Base-by-base conservation (phyloP, 2,888 invertebrate species). In the Pegoplata infirma region DNA sequence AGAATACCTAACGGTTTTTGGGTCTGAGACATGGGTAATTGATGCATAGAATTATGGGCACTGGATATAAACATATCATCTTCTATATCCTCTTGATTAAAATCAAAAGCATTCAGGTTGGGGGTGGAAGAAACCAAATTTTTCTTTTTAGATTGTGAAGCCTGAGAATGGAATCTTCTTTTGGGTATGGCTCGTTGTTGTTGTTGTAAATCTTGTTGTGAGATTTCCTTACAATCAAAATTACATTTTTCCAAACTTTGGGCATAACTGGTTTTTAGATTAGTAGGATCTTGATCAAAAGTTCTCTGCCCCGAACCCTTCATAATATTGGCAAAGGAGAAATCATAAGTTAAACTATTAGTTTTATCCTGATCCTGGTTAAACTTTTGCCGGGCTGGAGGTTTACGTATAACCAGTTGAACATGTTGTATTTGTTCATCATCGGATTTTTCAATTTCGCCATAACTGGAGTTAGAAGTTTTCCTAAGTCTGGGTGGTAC, bases 21-120 rank as follows among this genome's bases (percentile, higher is more conserved):
- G 1, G 80, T 80, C 16, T 77, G 82, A 2, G 81, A 23, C 82
- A 86, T 91, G 28, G 87, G 86, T 80, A 91, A 87, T 69, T 89
- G 90, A 81, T 91, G 91, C 83, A 92, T 90, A n/a, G 92, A 92
- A 36, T 92, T 90, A 59, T 93, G 91, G 77, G 92, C 92, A 69
- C 92, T 92, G 1, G 93, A 91, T 71, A 91, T 91, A 55, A 89
- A 89, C 28, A 92, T 91, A 76, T 91, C 88, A 76, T 92, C 92
- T 75, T 91, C 81, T 86, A 90, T 44, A 1, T 76, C 76, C 84
- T 90, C 81, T 40, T 85, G 81, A 47, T 21, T 53, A 51, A 81
- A 82, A 46, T 83, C 85, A 77, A 81, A 91, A 84, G 84, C 91
- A 85, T 89, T 89, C 51, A 94, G 86, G 86, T 94, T 93, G 0